Base-by-base conservation (phyloP, 2,113 vertebrate species). In the Castor canadensis region DNA sequence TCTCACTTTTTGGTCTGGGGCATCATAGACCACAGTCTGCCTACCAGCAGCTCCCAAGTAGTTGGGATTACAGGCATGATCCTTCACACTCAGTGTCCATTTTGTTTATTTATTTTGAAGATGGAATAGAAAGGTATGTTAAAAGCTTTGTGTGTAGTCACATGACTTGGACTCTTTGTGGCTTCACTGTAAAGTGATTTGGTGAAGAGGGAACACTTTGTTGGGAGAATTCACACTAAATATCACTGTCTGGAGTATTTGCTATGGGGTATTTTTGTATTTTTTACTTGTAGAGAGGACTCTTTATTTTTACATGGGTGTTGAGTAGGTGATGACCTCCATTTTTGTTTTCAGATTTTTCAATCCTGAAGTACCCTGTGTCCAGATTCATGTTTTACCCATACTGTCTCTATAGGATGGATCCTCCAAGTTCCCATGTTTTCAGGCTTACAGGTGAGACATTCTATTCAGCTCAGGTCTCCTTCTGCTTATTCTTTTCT, bases 101-200 rank as follows among this genome's bases (percentile, higher is more conserved):
- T 90, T 90, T 38, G 12, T 77, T 96, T 92, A 38, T 72, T 71
- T 56, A 26, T 79, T 88, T 88, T 80, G 73, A 83, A 35, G 22
- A 16, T 84, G 20, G 24, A 49, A 73, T 19, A 79, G 15, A 95
- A 45, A 30, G 30, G 22, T 62, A 38, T 5, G 2, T 10, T 82
- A 13, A 26, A 40, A 56, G 9, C 20, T 87, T 73, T 73, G 6
- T 28, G 38, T 69, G 5, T 5, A 89, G 28, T 17, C 19, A 38
- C 17, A 4, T 35, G 49, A 38, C 30, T 60, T 87, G 13, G 5
- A 9, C 26, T 35, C 40, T 19, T 45, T 72, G 32, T 56, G n/a
- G 15, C 40, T 94, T 89, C 32, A 6, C 8, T n/a, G 3, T 45
- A n/a, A 22, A n/a, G 35, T 66, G 43, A 38, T n/a, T 52, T 45